phyloP scores from a whole-genome alignment of 2,888 invertebrate species.

The Asteroscopus sphinx region DNA sequence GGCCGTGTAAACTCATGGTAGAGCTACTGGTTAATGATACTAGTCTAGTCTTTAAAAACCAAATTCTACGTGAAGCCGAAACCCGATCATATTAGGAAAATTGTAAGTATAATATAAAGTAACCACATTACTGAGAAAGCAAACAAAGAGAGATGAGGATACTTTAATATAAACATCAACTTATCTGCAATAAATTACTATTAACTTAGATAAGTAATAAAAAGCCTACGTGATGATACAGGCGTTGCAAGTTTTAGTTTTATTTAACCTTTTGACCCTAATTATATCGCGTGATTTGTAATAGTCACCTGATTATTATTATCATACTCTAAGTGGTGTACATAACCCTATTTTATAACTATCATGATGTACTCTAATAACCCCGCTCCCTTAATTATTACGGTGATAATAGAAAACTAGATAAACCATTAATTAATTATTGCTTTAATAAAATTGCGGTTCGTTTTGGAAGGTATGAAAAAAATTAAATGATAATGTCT shows the following conservation, averaged over 20 bases:
- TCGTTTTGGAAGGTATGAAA: too few relatives aligned
- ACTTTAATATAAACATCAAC: slow-evolving; percentile 4
- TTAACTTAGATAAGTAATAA: slow-evolving; percentile 31
- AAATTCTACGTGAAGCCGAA: neutral
- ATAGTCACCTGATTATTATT: slow-evolving; percentile 11
- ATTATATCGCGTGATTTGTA: slow-evolving; percentile 10
- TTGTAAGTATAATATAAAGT: neutral
- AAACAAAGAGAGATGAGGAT: slow-evolving; percentile 11
- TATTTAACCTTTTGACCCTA: slow-evolving; percentile 38
- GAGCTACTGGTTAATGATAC: too few relatives aligned
- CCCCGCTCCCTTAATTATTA: too few relatives aligned
- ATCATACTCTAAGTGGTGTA: neutral
- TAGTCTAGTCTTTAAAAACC: neutral
- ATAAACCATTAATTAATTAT: too few relatives aligned
- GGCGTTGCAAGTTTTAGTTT: slow-evolving; percentile 20
- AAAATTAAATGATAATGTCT: too few relatives aligned
- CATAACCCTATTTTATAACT: too few relatives aligned
- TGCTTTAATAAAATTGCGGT: too few relatives aligned
- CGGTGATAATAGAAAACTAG: too few relatives aligned
- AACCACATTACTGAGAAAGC: neutral
- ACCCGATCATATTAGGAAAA: neutral
- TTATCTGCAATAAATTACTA: slow-evolving; percentile 16
- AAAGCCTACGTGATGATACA: slow-evolving; percentile 37
- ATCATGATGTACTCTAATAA: too few relatives aligned
- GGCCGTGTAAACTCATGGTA: too few relatives aligned